phyloP scores from a whole-genome alignment of 2,888 invertebrate species.

The Protophormia terraenovae region DNA sequence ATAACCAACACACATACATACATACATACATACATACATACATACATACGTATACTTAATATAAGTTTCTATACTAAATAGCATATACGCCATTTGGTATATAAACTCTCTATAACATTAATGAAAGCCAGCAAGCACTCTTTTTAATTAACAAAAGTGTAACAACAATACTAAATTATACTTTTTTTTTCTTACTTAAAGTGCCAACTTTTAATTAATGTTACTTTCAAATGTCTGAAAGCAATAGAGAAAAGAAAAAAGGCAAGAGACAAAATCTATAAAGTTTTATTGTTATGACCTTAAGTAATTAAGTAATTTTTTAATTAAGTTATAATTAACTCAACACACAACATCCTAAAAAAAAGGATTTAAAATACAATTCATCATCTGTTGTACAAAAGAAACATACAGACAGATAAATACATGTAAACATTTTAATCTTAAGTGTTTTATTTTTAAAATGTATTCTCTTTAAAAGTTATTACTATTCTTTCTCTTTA shows the following conservation, averaged over 20 bases:
- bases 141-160: neutral
- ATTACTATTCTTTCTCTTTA: neutral
- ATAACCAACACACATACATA: neutral
- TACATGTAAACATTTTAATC: too few species aligned
- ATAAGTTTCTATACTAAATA: neutral
- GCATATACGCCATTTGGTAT: neutral
- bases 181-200: neutral
- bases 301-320: constrained; percentile 8
- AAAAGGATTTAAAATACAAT: neutral
- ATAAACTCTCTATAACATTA: neutral
- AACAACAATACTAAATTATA: neutral
- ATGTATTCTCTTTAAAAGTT: neutral
- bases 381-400: neutral
- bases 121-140: neutral
- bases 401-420: neutral
- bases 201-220: neutral
- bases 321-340: constrained; percentile 12
- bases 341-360: neutral
- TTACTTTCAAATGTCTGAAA: neutral
- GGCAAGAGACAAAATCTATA: neutral
- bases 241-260: neutral
- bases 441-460: neutral
- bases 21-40: neutral
- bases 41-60: neutral
- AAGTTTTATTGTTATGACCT: neutral